Evolutionary conservation across 1,140 invertebrate species (phyloP), one percentile per base, ranked within the genome.

Genomic region (Hycleus phaleratus): DNA sequence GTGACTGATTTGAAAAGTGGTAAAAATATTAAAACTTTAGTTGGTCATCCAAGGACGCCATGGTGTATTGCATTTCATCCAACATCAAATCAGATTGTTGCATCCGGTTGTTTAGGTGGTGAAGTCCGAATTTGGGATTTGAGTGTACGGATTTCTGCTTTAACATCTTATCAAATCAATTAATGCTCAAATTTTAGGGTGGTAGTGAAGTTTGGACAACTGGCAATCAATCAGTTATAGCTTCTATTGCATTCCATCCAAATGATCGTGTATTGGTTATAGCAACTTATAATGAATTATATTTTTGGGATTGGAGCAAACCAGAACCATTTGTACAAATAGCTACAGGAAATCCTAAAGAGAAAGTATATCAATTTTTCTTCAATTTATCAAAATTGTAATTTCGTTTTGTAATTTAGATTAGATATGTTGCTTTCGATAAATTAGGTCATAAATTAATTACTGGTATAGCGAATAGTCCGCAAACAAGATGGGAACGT

Each of bases 61-160:
- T 95, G 91, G 91, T 92, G 90, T 71, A 83, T 93, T 46, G 88
- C 90, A 46, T 94, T 94, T 75, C 91, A 95, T 76, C 91, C 91
- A 1, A 85, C 86, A 2, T 87, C 85, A 44, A 86, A 87, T 73
- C 83, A 92, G 64, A 85, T 94, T 46, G 78, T 94, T 50, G 92
- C 90, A 10, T 91, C 90, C 40, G 92, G 93, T 0, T 95, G 93
- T 74, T 78, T 95, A 0, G 90, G 85, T 10, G 93, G 93, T 12
- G 87, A 94, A 82, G 91, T 95, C 40, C 78, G 91, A 63, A 89
- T 95, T 24, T 95, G 92, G 92, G 91, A 95, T 77, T 78, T 94
- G 11, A 86, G 83, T 75, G 90, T 92, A 79, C 32, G 32, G 3
- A 45, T 39, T 58, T 52, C 55, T n/a, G 2, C 32, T 32, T 18